Conservation (phyloP, 2,113 vertebrate genomes). For the Grus americana region DNA sequence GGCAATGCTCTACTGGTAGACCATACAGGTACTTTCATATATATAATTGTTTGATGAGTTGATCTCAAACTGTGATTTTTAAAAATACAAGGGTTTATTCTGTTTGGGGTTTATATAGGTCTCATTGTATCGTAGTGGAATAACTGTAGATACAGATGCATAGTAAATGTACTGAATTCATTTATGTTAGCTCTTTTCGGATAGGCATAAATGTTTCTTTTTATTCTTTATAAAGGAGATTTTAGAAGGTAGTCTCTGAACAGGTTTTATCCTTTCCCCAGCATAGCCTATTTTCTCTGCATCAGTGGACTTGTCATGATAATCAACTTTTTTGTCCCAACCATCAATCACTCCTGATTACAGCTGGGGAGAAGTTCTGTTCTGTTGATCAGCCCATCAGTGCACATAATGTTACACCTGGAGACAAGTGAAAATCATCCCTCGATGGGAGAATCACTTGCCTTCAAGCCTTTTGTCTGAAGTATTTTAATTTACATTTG, state of each 20-base stretch:
- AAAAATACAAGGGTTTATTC: not conserved
- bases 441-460: slow-evolving; percentile 53
- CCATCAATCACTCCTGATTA: slow-evolving; percentile 82
- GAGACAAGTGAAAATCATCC: slow-evolving; percentile 74
- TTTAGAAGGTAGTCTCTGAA: slow-evolving; percentile 61
- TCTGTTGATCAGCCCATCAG: slow-evolving; percentile 80
- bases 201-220: slow-evolving; percentile 44
- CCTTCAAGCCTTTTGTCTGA: slow-evolving; percentile 66
- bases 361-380: slow-evolving; percentile 73
- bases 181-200: not conserved
- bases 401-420: slow-evolving; percentile 79
- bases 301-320: slow-evolving; percentile 77
- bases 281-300: slow-evolving; percentile 78
- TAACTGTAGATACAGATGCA: not conserved
- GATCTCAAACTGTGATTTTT: not conserved
- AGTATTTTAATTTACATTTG: slow-evolving; percentile 64
- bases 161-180: slow-evolving; percentile 23
- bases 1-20: not conserved
- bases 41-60: not conserved
- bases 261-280: slow-evolving; percentile 72
- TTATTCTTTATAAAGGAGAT: slow-evolving; percentile 46
- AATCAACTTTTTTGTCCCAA: slow-evolving; percentile 83
- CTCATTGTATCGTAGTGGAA: not conserved
- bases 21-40: not conserved
- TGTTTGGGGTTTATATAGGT: not conserved